Base-by-base conservation (phyloP, 1,140 invertebrate genomes). In the Sitobion miscanthi region DNA sequence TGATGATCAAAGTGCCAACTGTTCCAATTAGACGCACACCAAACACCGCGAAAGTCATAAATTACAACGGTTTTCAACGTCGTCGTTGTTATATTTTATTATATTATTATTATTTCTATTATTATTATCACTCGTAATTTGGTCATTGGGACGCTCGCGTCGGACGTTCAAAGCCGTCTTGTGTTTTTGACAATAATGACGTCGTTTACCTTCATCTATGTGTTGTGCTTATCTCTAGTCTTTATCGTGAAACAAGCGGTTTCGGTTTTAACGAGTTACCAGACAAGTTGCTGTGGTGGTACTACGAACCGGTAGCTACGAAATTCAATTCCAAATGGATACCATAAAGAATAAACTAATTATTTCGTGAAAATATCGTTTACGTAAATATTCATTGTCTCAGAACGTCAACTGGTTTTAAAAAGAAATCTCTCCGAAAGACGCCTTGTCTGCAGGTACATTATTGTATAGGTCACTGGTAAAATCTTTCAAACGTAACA, bases 1-100 rank as follows among this genome's bases (percentile, higher is more conserved):
- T 69, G 54, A 69, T 45, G 88, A 90, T 62, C 88, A 90, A 62
- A 90, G 38, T 62, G 35, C 23, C 38, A 90, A 90, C 88, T 20
- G 35, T 62, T 62, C 54, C 88, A 62, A 90, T 90, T 62, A 90
- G 35, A 62, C 52, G 54, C 47, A 90, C 35, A 14, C 35, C 35
- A 45, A 62, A 62, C 38, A 30, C 52, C 54, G 35, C n/a, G 88
- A 90, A 57, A 90, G 35, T 90, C 52, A 38, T 90, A 90, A 90
- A 90, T 62, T 90, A 62, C 38, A 17, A 62, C 21, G 5, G 35
- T 45, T 90, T 90, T n/a, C 52, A 25, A 30, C 52, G 20, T 90
- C 11, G 14, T 77, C 62, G 62, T 77, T 17, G 30, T n/a, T 17
- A 77, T 77, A 77, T 77, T 77, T 77, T n/a, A 77, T 77, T 77